Evolutionary conservation across 2,113 vertebrate genomes (phyloP).

Genomic region (Rhinoderma darwinii): DNA sequence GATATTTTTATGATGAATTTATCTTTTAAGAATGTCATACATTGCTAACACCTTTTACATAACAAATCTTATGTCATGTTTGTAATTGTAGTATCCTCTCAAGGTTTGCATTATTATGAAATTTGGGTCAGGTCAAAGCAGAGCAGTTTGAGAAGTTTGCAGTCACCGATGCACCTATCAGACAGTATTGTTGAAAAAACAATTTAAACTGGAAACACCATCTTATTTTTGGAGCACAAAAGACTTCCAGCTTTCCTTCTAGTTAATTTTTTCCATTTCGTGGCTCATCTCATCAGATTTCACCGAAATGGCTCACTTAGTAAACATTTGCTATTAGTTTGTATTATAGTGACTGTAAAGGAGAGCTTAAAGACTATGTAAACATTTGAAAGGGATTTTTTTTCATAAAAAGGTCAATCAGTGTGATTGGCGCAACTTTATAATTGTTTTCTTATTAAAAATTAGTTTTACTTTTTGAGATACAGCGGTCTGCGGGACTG

Average conservation of each 20-base stretch:
- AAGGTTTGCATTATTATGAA: neutral
- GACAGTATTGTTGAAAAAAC: neutral
- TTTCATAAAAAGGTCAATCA: too few relatives aligned
- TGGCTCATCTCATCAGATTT: neutral
- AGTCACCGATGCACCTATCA: neutral
- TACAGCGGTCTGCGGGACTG: too few relatives aligned
- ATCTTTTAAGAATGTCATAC: neutral
- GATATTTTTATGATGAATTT: too few relatives aligned
- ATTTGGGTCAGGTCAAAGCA: neutral
- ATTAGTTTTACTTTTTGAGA: too few relatives aligned
- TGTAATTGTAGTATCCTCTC: neutral
- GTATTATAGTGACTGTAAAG: neutral
- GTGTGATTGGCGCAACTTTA: too few relatives aligned
- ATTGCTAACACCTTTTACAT: conserved; percentile 33
- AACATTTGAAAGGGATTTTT: too few relatives aligned
- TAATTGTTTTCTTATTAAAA: too few relatives aligned
- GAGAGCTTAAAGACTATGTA: too few relatives aligned
- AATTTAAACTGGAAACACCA: neutral
- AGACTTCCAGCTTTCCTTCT: neutral
- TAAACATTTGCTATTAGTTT: neutral
- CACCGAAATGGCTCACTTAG: neutral
- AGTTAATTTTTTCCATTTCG: neutral
- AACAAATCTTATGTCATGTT: neutral
- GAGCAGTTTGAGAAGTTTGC: neutral
- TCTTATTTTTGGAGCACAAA: neutral